These are phyloP conservation scores for Kryptopterus vitreolus DNA, from an alignment of 2,797 vertebrate genomes.

Conservation along the genomic window DNA sequence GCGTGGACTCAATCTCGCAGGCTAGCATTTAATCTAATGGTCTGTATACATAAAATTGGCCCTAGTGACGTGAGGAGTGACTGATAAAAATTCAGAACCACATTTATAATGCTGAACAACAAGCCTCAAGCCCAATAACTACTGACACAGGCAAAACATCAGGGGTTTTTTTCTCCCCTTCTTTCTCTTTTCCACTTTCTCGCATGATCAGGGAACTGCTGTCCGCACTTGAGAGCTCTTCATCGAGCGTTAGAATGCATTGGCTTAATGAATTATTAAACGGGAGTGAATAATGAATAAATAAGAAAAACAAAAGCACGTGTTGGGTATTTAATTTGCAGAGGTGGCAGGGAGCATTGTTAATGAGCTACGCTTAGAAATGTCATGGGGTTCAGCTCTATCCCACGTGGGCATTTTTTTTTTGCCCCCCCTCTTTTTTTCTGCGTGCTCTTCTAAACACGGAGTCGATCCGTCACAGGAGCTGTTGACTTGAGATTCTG, in stretches of 20 bases:
- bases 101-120: constrained; percentile 35
- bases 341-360: constrained; percentile 66
- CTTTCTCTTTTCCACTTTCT: not conserved
- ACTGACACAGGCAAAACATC: constrained; percentile 22
- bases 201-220: constrained; percentile 14
- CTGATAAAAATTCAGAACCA: constrained; percentile 20
- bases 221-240: constrained; percentile 39
- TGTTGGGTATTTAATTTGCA: constrained; percentile 67
- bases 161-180: too few species aligned
- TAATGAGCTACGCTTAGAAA: constrained; percentile 69
- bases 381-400: constrained; percentile 58
- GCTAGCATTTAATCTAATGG: not conserved
- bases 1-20: not conserved
- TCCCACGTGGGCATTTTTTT: constrained; percentile 46
- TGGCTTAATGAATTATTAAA: constrained; percentile 74
- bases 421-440: not conserved
- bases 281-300: constrained; percentile 65
- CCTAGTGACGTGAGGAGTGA: not conserved
- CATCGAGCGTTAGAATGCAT: constrained; percentile 50
- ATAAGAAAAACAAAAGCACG: constrained; percentile 69
- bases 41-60: not conserved
- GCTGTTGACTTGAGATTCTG: constrained; percentile 72
- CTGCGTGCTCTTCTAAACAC: constrained; percentile 43
- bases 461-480: constrained; percentile 76
- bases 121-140: constrained; percentile 25